phyloP scores from a whole-genome alignment of 2,113 vertebrate species.

The Saguinus imperator region DNA sequence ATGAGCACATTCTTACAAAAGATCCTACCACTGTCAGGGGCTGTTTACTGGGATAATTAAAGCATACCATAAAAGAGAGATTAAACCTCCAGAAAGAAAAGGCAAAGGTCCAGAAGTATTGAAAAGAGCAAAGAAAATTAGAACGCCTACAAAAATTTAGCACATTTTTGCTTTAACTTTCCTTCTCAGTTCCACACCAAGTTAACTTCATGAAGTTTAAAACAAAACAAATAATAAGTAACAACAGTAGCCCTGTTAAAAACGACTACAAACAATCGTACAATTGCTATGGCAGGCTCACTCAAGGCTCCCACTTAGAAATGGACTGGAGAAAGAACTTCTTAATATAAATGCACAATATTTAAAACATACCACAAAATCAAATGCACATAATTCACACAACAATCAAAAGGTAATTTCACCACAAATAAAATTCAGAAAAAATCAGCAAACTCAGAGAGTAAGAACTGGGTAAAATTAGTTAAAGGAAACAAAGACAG shows the following conservation, averaged over 20 bases:
- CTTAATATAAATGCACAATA: not conserved
- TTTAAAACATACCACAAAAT: not conserved
- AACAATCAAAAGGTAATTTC: not conserved
- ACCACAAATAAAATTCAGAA: not conserved
- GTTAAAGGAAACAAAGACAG: not conserved
- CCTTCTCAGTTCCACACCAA: not conserved
- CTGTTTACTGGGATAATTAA: not conserved
- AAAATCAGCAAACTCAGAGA: not conserved
- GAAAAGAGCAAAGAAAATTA: not conserved
- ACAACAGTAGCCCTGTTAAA: not conserved
- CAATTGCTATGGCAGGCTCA: not conserved
- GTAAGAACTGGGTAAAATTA: not conserved
- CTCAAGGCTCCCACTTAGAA: not conserved
- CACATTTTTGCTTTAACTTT: not conserved
- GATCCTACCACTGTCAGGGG: too few relatives aligned
- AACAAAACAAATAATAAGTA: not conserved
- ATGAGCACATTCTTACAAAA: not conserved
- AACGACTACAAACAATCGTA: not conserved
- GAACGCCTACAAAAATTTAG: not conserved
- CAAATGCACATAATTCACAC: not conserved
- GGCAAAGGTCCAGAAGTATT: not conserved
- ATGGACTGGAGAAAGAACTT: not conserved
- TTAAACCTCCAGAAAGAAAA: not conserved
- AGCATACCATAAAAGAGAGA: not conserved
- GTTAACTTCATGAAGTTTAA: not conserved